Evolutionary conservation across 2,113 vertebrate genomes (phyloP).

Genomic region (Gorilla gorilla): DNA sequence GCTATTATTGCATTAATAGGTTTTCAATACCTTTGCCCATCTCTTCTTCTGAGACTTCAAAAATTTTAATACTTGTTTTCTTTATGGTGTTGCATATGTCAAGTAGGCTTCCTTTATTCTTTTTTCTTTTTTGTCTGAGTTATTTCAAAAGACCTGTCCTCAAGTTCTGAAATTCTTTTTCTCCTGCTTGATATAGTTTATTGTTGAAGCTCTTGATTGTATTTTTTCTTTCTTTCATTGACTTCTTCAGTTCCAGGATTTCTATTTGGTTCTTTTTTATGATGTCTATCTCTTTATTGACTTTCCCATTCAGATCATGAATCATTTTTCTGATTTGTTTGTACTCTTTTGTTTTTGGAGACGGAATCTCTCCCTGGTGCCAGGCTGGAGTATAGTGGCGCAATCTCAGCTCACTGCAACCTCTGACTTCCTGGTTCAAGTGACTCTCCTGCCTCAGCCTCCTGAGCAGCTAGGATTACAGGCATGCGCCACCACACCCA

Average conservation of each 20-base stretch:
- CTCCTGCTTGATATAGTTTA: background rate
- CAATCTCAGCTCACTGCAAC: no score
- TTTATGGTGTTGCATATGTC: background rate
- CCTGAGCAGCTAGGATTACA: no score
- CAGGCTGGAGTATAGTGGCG: no score
- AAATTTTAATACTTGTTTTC: background rate
- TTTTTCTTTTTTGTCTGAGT: background rate
- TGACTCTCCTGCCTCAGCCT: no score
- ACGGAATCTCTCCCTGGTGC: no score
- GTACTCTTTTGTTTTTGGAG: no score
- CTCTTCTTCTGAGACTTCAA: background rate
- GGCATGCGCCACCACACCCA: no score
- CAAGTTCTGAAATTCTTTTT: background rate
- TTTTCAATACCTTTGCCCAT: background rate
- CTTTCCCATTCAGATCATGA: background rate
- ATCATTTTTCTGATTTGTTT: background rate
- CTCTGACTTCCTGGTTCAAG: no score
- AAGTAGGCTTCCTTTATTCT: background rate
- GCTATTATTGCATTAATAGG: background rate
- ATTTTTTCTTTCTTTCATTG: background rate
- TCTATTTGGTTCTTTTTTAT: background rate
- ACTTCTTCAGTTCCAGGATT: background rate
- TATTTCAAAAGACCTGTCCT: background rate
- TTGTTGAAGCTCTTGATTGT: background rate
- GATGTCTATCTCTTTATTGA: background rate